These are phyloP conservation scores for Saxidomus purpurata DNA, from an alignment of 1,140 invertebrate genomes.

Conservation along the genomic window DNA sequence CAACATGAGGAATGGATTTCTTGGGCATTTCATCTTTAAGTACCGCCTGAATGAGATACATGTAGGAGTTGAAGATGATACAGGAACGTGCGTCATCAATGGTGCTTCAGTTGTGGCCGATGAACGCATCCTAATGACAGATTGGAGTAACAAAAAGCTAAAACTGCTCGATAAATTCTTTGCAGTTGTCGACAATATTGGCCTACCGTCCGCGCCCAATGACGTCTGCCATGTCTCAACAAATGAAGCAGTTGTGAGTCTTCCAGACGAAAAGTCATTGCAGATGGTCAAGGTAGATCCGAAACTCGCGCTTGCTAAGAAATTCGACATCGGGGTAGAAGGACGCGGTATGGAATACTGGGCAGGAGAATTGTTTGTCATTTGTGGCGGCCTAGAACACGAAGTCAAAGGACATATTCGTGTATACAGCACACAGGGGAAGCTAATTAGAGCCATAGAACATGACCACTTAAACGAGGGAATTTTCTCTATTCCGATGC, in stretches of 20 bases:
- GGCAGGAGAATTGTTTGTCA: slow-evolving; percentile 53
- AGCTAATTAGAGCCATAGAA: slow-evolving; percentile 49
- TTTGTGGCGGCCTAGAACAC: slow-evolving; percentile 49
- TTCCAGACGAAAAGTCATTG: slow-evolving; percentile 42
- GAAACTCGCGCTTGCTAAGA: slow-evolving; percentile 45
- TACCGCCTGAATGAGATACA: slow-evolving; percentile 44
- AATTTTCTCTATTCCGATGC: slow-evolving; percentile 53
- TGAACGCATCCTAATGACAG: slow-evolving; percentile 50
- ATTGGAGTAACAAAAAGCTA: slow-evolving; percentile 39
- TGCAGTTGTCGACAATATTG: slow-evolving; percentile 9
- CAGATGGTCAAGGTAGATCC: slow-evolving; percentile 50
- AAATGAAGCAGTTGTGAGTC: slow-evolving; percentile 52
- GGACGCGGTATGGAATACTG: slow-evolving; percentile 56
- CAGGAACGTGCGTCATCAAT: slow-evolving; percentile 50
- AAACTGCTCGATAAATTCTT: slow-evolving; percentile 57
- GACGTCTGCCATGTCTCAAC: slow-evolving; percentile 56
- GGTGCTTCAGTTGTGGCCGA: slow-evolving; percentile 42
- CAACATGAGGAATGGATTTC: slow-evolving; percentile 28
- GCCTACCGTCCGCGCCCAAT: slow-evolving; percentile 27
- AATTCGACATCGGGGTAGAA: slow-evolving; percentile 52
- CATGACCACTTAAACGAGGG: slow-evolving; percentile 41
- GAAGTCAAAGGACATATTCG: slow-evolving; percentile 50
- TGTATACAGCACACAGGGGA: slow-evolving; percentile 30
- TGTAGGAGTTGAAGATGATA: slow-evolving; percentile 31
- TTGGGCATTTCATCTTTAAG: slow-evolving; percentile 56